Evolutionary conservation across 2,113 vertebrate genomes (phyloP).

Genomic region (Corythornis madagascariensis): DNA sequence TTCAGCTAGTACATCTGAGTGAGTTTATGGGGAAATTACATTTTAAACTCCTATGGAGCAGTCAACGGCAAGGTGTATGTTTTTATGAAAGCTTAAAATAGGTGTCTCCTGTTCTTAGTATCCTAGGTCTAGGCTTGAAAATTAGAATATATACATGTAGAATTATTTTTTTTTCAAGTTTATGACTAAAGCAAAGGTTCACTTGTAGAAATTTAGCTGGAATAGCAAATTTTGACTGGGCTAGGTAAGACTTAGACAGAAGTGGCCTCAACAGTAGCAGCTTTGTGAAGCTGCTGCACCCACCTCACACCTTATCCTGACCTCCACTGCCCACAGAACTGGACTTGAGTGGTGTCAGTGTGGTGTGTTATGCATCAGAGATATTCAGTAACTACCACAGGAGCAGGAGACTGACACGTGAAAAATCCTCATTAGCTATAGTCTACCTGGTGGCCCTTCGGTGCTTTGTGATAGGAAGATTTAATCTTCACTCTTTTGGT

Average conservation of each 20-base stretch:
- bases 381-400: background rate
- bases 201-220: background rate
- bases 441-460: background rate
- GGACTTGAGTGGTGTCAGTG: background rate
- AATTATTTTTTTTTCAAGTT: background rate
- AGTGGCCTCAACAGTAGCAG: background rate
- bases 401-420: background rate
- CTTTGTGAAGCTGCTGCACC: background rate
- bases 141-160: background rate
- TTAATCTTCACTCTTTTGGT: background rate
- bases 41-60: background rate
- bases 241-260: background rate
- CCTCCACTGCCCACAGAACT: background rate
- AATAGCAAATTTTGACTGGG: background rate
- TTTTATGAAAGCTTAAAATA: background rate
- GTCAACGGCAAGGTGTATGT: background rate
- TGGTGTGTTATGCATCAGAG: background rate
- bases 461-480: background rate
- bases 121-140: background rate
- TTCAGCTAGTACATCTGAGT: background rate
- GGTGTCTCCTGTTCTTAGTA: background rate
- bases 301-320: background rate
- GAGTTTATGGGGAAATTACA: background rate
- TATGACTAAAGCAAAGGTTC: background rate
- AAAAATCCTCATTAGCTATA: background rate